Evolutionary conservation across 2,888 invertebrate species (phyloP), one percentile per base, ranked within the genome.

Genomic region (Nudaria mundana): DNA sequence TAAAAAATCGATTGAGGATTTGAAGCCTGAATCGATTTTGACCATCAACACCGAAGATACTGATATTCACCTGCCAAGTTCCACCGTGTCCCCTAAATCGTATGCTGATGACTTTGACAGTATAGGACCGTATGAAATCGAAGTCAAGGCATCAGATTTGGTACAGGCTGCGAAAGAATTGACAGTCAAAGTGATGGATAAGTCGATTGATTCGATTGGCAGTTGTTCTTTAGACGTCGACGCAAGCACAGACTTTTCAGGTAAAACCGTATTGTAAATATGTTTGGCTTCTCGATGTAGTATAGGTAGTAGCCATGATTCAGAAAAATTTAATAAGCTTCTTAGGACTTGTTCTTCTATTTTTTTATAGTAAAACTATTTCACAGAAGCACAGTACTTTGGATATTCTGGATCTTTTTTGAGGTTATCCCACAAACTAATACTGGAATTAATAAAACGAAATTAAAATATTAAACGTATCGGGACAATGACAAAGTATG

Each of bases 211-310:
- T 81, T 95, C 95, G 40, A 95, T 95, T 67, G 95, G 95, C 65
- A 94, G 94, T 87, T 96, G 95, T 85, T 95, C 95, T 58, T 89
- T 96, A 69, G 95, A 96, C 81, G 94, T 94, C 79, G 95, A 96
- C 71, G 93, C 93, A 41, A 92, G 93, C 69, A 92, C 92, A 46
- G 93, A 93, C 68, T 91, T 93, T 68, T 92, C 93, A 93, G 93
- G 93, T 93, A 93, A 88, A 62, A 68, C 40, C 37, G 56, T 67
- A 58, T 63, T 72, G 55, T 66, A 54, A 47, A 50, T 61, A 61
- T 73, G 63, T 56, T 56, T 56, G 52, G 60, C 56, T 56, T 55
- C 56, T 48, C 36, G 40, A 38, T 47, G 40, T 51, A 44, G 40
- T 40, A 53, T 67, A 61, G 64, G 54, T 67, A 61, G 64, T 63